Base-by-base conservation (phyloP, 2,888 invertebrate genomes). In the Pterobdella sp. region DNA sequence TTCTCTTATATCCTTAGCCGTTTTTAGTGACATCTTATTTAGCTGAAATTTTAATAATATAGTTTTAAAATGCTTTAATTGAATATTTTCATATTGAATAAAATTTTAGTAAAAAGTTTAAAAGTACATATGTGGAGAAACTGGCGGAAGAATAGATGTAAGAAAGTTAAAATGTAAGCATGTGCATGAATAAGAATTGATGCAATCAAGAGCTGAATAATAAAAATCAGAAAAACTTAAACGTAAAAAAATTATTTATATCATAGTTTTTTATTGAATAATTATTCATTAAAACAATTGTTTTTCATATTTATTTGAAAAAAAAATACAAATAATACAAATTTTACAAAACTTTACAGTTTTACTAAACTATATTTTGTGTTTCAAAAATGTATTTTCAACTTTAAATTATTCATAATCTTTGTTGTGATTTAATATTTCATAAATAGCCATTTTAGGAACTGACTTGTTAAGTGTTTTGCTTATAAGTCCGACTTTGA, bases 1-100 rank as follows among this genome's bases (percentile, higher is more conserved):
- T 63, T 74, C 67, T 34, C 78, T 70, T 31, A 78, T 64, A 3
- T 77, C 72, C n/a, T 66, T 71, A 18, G 76, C 69, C 18, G 74
- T 60, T 36, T 56, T 63, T 26, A 56, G 26, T 4, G 60, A 22
- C 60, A 56, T 56, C 26, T 22, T 56, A 22, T 3, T 14, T 42
- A 14, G 22, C 22, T 42, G 22, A 42, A 42, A 42, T 14, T 42
- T 42, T 42, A 14, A 14, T 42, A 42, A 42, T 42, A 42, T 14
- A 42, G 22, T 7, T 42, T 42, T 42, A 42, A 42, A 42, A 42
- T 14, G 49, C 7, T 22, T n/a, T n/a, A n/a, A n/a, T n/a, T n/a
- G n/a, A n/a, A n/a, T n/a, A n/a, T n/a, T n/a, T n/a, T n/a, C n/a
- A n/a, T n/a, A n/a, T n/a, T n/a, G n/a, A n/a, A n/a, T n/a, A n/a